These are phyloP conservation scores for Cairina moschata DNA, from an alignment of 2,113 vertebrate species.

Conservation along the genomic window DNA sequence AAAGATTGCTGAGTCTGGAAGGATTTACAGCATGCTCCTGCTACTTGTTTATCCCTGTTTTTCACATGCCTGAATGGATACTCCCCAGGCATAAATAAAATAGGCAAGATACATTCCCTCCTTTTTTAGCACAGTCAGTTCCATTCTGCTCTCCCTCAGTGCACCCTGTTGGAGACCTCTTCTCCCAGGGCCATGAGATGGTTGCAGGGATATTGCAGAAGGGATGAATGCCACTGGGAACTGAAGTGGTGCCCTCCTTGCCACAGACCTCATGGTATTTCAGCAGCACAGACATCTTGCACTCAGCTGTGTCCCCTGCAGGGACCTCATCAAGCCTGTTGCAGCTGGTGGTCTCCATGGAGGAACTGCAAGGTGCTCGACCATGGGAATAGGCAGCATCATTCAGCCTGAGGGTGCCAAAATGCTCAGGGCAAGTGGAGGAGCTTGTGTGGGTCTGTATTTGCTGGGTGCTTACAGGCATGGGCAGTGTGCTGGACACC, in stretches of 20 bases:
- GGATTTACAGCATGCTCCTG: not conserved
- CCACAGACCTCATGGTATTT: accelerated
- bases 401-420: not conserved
- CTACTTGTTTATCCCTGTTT: not conserved
- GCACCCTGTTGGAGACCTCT: not conserved
- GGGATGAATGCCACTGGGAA: not conserved
- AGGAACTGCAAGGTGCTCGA: not conserved
- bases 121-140: not conserved
- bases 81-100: not conserved
- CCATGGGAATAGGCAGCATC: not conserved
- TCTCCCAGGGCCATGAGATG: not conserved
- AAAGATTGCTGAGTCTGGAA: not conserved
- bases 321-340: not conserved
- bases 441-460: not conserved
- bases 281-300: not conserved
- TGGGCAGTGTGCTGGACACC: not conserved
- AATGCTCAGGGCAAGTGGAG: not conserved
- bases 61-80: accelerated
- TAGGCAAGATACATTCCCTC: not conserved
- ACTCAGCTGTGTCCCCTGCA: accelerated
- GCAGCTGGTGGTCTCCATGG: accelerated
- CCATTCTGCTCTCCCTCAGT: not conserved
- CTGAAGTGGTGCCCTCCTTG: not conserved
- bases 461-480: not conserved
- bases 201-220: not conserved